These are phyloP conservation scores for Lepetodrilus schrolli DNA, from an alignment of 2,888 invertebrate species.

Conservation along the genomic window DNA sequence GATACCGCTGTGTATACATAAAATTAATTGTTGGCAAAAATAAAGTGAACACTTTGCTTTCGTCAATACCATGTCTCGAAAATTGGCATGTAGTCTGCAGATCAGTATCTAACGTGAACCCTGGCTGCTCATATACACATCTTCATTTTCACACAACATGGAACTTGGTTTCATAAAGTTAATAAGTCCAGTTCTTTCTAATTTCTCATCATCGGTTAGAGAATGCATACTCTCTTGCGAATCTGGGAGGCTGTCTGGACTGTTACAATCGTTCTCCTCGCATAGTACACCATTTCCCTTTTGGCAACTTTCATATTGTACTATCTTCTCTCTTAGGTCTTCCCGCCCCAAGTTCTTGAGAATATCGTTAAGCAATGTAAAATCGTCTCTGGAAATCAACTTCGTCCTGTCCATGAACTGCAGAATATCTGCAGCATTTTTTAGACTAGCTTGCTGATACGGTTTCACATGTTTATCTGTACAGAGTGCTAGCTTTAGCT, in stretches of 20 bases:
- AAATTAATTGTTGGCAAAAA: too few species aligned
- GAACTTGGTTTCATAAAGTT: not conserved
- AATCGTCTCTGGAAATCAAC: not conserved
- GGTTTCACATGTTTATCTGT: not conserved
- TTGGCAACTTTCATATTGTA: not conserved
- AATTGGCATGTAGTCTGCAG: too few species aligned
- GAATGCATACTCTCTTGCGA: not conserved
- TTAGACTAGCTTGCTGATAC: not conserved
- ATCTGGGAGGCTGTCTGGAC: not conserved
- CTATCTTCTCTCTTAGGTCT: not conserved
- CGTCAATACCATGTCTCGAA: too few species aligned
- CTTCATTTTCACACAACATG: not conserved
- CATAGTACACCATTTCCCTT: not conserved
- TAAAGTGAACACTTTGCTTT: too few species aligned
- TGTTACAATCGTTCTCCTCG: too few species aligned
- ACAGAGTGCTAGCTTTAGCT: not conserved
- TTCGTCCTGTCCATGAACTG: not conserved
- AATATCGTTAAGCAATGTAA: not conserved
- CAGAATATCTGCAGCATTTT: not conserved
- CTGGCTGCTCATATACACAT: not conserved
- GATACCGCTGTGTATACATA: too few species aligned
- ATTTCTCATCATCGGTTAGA: conserved; percentile 27
- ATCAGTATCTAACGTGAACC: too few species aligned
- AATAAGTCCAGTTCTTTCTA: not conserved
- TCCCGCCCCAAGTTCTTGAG: not conserved